phyloP scores from a whole-genome alignment of 2,888 invertebrate species.

The Caenorhabditis sinica region DNA sequence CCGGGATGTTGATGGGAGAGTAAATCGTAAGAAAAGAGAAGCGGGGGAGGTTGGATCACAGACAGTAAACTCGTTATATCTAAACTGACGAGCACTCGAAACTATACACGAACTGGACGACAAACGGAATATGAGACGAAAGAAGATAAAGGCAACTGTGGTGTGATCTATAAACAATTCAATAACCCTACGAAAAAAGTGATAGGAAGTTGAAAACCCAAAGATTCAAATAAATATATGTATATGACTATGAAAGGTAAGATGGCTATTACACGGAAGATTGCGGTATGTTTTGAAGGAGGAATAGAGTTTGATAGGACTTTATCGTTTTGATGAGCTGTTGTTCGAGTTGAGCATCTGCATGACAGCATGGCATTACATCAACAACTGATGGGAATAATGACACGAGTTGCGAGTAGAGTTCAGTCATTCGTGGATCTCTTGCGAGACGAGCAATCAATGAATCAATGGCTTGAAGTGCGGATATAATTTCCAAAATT shows the following conservation, averaged over 20 bases:
- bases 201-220: neutral
- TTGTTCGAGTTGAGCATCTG: slow-evolving; percentile 77
- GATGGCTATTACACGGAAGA: slow-evolving; percentile 20
- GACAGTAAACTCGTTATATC: slow-evolving; percentile 36
- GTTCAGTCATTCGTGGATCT: slow-evolving; percentile 64
- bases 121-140: slow-evolving; percentile 9
- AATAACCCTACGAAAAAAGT: slow-evolving; percentile 43
- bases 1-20: slow-evolving; percentile 10
- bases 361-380: slow-evolving; percentile 77
- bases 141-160: slow-evolving; percentile 49
- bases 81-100: slow-evolving; percentile 44
- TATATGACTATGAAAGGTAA: slow-evolving; percentile 27
- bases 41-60: slow-evolving; percentile 54
- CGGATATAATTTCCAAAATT: slow-evolving; percentile 79
- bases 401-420: slow-evolving; percentile 75
- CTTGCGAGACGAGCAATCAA: slow-evolving; percentile 79
- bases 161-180: slow-evolving; percentile 25
- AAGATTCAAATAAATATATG: slow-evolving; percentile 31
- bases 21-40: slow-evolving; percentile 12
- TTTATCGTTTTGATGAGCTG: slow-evolving; percentile 80
- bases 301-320: slow-evolving; percentile 81
- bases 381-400: slow-evolving; percentile 81
- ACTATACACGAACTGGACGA: slow-evolving; percentile 45
- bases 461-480: slow-evolving; percentile 80
- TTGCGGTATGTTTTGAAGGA: slow-evolving; percentile 77